Conservation (phyloP, 2,888 invertebrate genomes). For the Acronicta psi region DNA sequence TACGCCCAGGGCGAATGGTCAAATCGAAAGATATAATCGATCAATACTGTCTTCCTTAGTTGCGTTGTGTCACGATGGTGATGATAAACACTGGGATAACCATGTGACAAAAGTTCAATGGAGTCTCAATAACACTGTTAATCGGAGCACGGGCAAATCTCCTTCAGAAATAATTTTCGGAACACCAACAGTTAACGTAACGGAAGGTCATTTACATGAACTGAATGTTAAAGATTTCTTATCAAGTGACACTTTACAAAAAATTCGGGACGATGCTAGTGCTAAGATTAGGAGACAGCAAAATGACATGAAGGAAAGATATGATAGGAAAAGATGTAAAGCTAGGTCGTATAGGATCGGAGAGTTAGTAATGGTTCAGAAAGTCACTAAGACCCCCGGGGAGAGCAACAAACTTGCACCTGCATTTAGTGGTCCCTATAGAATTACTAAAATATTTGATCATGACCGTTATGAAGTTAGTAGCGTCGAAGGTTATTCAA, state of each 20-base stretch:
- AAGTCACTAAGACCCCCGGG: neutral
- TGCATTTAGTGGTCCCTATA: neutral
- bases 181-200: neutral
- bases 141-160: neutral
- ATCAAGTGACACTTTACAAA: neutral
- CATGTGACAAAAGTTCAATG: neutral
- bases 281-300: neutral
- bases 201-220: neutral
- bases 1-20: too few species aligned
- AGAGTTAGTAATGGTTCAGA: neutral
- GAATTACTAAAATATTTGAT: neutral
- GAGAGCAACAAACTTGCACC: neutral
- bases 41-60: neutral
- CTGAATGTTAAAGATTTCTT: neutral
- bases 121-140: neutral
- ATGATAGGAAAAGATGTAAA: too few species aligned
- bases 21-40: slow-evolving; percentile 4
- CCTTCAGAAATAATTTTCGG: neutral
- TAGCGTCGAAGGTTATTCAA: neutral
- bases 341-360: neutral
- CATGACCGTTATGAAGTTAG: neutral
- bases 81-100: slow-evolving; percentile 5
- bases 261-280: neutral
- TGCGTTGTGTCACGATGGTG: neutral
- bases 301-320: neutral